A percentile compares a stretch with the other conserved stretches of the same genome.
Evolutionary conservation across 2,888 invertebrate species (phyloP).

Genomic region (Sphecodes monilicornis): DNA sequence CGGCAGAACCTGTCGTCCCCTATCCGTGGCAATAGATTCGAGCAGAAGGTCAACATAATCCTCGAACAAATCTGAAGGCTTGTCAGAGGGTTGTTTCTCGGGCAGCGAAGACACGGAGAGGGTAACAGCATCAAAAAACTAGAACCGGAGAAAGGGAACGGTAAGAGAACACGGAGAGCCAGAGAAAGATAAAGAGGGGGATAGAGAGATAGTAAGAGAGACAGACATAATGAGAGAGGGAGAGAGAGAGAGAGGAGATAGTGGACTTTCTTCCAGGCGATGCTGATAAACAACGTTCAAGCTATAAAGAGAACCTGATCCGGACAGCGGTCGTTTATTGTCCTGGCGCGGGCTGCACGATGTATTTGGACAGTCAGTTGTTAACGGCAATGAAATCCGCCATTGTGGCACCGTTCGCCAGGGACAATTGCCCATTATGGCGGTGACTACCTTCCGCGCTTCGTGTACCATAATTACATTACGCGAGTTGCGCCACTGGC

Average conservation of each 20-base stretch:
- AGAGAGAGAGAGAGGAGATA: background rate
- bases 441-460: slow-evolving; percentile 77
- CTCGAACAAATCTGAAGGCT: slow-evolving; percentile 66
- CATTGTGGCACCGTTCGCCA: slow-evolving; percentile 79
- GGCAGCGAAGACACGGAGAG: slow-evolving; percentile 19
- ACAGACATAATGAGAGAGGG: background rate
- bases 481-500: slow-evolving; percentile 70
- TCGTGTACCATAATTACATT: slow-evolving; percentile 79
- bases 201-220: background rate
- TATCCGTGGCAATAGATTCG: slow-evolving; percentile 51
- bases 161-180: background rate
- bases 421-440: slow-evolving; percentile 80
- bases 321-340: slow-evolving; percentile 75
- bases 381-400: slow-evolving; percentile 80
- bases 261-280: slow-evolving; percentile 56
- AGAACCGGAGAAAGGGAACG: slow-evolving; percentile 33
- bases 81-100: slow-evolving; percentile 61
- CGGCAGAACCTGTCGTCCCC: slow-evolving; percentile 66
- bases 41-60: slow-evolving; percentile 67
- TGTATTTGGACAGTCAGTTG: slow-evolving; percentile 81
- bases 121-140: slow-evolving; percentile 42
- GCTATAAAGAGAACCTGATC: slow-evolving; percentile 79
- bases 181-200: background rate
- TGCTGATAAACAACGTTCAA: slow-evolving; percentile 75
- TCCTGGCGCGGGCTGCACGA: slow-evolving; percentile 74